Evolutionary conservation across 2,797 vertebrate genomes (phyloP).

Genomic region (Orestias chungarensis): DNA sequence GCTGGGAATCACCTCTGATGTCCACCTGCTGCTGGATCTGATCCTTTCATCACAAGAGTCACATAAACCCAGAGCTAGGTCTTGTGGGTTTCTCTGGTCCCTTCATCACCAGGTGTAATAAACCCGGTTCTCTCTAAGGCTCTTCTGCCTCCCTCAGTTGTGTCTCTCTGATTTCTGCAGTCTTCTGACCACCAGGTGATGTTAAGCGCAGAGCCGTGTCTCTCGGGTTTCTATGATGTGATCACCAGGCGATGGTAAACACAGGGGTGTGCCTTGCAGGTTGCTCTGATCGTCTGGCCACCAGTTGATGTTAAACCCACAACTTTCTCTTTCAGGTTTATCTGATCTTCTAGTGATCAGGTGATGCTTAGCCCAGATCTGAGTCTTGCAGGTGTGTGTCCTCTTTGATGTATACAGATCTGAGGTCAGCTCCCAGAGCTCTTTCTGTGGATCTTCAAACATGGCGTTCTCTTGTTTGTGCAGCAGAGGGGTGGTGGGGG

Average conservation of each 20-base stretch:
- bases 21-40: slow-evolving; percentile 3
- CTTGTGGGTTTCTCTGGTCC: neutral
- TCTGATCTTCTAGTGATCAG: neutral
- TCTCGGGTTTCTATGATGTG: neutral
- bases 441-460: slow-evolving; percentile 64
- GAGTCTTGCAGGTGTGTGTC: slow-evolving; percentile 10
- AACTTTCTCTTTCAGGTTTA: neutral
- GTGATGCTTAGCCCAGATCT: neutral
- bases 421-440: slow-evolving; percentile 22
- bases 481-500: slow-evolving; percentile 21
- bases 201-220: neutral
- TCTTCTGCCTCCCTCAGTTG: neutral
- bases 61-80: neutral
- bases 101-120: neutral
- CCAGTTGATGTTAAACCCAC: neutral
- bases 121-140: neutral
- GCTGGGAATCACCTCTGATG: neutral
- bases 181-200: neutral
- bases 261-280: neutral
- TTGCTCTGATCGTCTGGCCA: neutral
- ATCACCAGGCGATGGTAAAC: neutral
- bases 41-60: neutral
- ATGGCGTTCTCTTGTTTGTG: slow-evolving; percentile 61
- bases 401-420: slow-evolving; percentile 10
- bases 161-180: neutral